Evolutionary conservation across 2,113 vertebrate genomes (phyloP).

Genomic region (Psammodynastes pulverulentus): DNA sequence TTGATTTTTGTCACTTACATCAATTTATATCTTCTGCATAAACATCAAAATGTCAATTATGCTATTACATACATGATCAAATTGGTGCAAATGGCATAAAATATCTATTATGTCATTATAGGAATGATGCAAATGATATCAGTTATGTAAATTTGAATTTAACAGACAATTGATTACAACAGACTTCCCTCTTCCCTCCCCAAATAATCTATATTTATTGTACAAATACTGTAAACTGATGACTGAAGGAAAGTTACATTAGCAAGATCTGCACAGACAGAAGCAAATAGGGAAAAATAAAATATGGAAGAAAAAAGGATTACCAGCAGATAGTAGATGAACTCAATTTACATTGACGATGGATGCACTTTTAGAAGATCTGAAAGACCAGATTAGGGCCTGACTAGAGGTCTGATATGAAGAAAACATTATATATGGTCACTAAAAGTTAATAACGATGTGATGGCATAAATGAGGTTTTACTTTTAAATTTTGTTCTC

Average conservation of each 20-base stretch:
- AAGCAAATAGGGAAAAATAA: background rate
- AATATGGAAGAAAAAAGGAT: background rate
- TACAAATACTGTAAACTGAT: background rate
- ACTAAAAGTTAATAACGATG: background rate
- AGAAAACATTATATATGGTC: background rate
- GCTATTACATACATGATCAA: background rate
- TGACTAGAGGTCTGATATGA: background rate
- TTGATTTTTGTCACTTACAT: background rate
- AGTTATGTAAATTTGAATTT: background rate
- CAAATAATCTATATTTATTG: background rate
- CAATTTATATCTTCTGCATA: background rate
- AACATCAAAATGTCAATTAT: background rate
- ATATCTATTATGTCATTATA: background rate
- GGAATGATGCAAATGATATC: background rate
- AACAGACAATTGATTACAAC: background rate
- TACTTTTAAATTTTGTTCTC: background rate
- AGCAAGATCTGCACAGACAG: background rate
- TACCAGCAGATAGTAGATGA: background rate
- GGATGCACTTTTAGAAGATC: background rate
- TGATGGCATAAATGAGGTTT: background rate
- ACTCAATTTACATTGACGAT: background rate
- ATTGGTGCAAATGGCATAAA: background rate
- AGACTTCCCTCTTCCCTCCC: background rate
- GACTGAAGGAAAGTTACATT: slow-evolving; percentile 4
- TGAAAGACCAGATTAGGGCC: background rate